Evolutionary conservation across 1,140 invertebrate species (phyloP), one percentile per base, ranked within the genome.

Genomic region (Ericerus pela): DNA sequence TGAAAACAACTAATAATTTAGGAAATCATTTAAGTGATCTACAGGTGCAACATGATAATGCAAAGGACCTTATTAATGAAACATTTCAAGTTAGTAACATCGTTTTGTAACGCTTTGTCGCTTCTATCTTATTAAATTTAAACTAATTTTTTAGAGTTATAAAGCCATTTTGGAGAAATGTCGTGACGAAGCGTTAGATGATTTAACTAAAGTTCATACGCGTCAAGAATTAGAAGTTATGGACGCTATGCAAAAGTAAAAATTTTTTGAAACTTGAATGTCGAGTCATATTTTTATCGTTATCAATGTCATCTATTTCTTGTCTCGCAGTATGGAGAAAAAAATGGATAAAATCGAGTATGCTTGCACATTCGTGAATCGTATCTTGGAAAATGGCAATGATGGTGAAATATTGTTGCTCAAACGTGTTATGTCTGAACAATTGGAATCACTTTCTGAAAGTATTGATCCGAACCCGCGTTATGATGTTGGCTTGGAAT

Each of bases 201-300:
- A 90, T 65, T 73, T 94, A 16, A 82, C 85, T 61, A 75, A 78
- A 60, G 68, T 90, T 51, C 89, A 94, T 67, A 85, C 82, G 27
- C 78, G 84, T 63, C 77, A 86, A 60, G 88, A 93, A 69, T 71
- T 93, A 3, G 81, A 84, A 68, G 80, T 91, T 20, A 91, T 91
- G 86, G 87, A 91, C 62, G 72, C 84, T 30, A 84, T 85, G 65
- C 81, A 90, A 69, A 77, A 76, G 73, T 74, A 63, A 58, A n/a
- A n/a, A n/a, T n/a, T n/a, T n/a, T n/a, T n/a, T n/a, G n/a, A n/a
- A n/a, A n/a, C n/a, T n/a, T n/a, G n/a, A n/a, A n/a, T n/a, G n/a
- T n/a, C n/a, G n/a, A n/a, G n/a, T n/a, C n/a, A n/a, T n/a, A n/a
- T 12, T 12, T 14, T 27, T 30, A 26, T 4, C 18, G 14, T 33